A percentile compares a stretch with the other conserved stretches of the same genome.
These are phyloP conservation scores for Mystacornis crossleyi DNA, from an alignment of 2,113 vertebrate genomes.

Conservation along the genomic window DNA sequence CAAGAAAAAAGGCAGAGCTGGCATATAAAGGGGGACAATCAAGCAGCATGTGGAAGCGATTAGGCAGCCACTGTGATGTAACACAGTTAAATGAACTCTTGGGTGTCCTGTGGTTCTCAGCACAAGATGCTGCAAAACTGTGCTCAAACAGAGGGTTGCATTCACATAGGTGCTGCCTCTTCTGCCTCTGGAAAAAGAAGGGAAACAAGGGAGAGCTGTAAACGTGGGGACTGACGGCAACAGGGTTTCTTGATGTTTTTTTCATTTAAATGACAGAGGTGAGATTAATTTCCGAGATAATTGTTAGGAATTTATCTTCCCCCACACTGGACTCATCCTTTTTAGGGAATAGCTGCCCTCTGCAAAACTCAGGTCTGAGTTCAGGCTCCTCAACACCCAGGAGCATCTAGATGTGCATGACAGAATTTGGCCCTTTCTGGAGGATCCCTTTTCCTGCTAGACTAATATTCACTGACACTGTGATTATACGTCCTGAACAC, in stretches of 20 bases:
- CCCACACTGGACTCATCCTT: background rate
- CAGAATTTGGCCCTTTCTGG: background rate
- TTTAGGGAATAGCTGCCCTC: background rate
- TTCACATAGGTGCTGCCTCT: background rate
- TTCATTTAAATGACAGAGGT: background rate
- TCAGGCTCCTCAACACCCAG: background rate
- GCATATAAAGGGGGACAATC: background rate
- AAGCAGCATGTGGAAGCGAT: conserved; percentile 17
- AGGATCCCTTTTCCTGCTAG: background rate
- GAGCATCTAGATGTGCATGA: background rate
- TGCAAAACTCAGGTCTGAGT: background rate
- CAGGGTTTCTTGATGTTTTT: background rate
- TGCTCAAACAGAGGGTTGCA: background rate
- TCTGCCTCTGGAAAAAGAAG: background rate
- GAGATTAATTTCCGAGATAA: background rate
- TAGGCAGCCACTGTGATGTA: conserved; percentile 11
- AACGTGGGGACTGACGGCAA: background rate
- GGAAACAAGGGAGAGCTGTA: background rate
- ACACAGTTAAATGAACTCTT: conserved; percentile 37
- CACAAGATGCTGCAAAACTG: background rate
- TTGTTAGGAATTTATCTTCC: background rate
- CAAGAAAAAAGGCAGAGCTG: background rate
- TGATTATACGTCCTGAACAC: background rate
- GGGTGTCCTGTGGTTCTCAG: background rate
- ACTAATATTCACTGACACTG: background rate